These are phyloP conservation scores for Caenorhabditis macrosperma DNA, from an alignment of 2,888 invertebrate species.

Conservation along the genomic window DNA sequence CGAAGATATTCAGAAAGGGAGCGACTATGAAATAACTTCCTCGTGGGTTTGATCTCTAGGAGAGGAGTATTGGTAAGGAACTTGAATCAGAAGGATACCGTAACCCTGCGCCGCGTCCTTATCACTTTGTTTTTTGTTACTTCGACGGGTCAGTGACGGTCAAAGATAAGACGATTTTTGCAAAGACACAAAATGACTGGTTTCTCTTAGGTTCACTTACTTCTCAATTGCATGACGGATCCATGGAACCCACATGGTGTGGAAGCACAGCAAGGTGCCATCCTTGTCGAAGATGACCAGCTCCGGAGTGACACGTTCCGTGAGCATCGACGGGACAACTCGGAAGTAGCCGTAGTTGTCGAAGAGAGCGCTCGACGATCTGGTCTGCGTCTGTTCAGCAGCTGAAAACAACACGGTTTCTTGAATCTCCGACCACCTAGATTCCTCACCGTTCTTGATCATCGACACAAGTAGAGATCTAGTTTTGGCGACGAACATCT, in stretches of 20 bases:
- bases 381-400: background rate
- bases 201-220: background rate
- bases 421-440: too few species aligned
- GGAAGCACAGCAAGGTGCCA: constrained; percentile 82
- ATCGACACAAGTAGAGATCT: constrained; percentile 23
- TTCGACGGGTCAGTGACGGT: too few species aligned
- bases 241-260: constrained; percentile 82
- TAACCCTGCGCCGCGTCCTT: too few species aligned
- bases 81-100: background rate
- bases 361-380: constrained; percentile 28
- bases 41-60: constrained; percentile 30
- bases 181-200: too few species aligned
- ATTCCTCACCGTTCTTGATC: constrained; percentile 8
- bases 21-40: constrained; percentile 32
- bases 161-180: too few species aligned
- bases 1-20: constrained; percentile 21
- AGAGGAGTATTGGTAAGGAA: background rate
- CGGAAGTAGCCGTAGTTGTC: constrained; percentile 38
- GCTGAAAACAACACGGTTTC: constrained; percentile 4
- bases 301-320: constrained; percentile 45
- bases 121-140: too few species aligned
- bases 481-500: constrained; percentile 43
- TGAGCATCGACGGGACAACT: constrained; percentile 28
- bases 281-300: constrained; percentile 82
- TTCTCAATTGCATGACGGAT: constrained; percentile 77